phyloP scores from a whole-genome alignment of 2,888 invertebrate genomes.

The Anoncus sp. region DNA sequence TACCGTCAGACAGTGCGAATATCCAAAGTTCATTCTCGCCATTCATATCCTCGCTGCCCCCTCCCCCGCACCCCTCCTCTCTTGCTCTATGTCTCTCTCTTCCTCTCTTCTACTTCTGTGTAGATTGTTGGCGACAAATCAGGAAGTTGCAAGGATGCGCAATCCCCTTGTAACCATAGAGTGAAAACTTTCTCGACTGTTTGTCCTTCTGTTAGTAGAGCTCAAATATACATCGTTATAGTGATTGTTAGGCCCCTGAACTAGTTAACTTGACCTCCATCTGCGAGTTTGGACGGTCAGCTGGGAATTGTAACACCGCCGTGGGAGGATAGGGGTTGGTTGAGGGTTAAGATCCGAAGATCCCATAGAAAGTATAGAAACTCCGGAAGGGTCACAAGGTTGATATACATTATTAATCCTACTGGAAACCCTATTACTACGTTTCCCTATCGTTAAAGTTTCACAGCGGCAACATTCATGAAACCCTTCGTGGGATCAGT shows the following conservation, averaged over 20 bases:
- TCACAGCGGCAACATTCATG: slow-evolving; percentile 9
- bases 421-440: slow-evolving; percentile 17
- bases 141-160: slow-evolving; percentile 35
- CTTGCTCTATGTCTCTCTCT: slow-evolving; percentile 35
- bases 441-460: slow-evolving; percentile 22
- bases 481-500: slow-evolving; percentile 38
- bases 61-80: too few relatives aligned
- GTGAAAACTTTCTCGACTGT: slow-evolving; percentile 50
- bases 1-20: slow-evolving; percentile 46
- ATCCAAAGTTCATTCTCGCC: slow-evolving; percentile 53
- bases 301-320: slow-evolving; percentile 47
- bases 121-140: slow-evolving; percentile 59
- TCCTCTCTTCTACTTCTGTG: slow-evolving; percentile 28
- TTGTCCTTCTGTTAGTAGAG: slow-evolving; percentile 37
- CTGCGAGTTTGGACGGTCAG: slow-evolving; percentile 33
- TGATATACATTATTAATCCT: slow-evolving; percentile 45
- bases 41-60: too few relatives aligned
- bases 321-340: too few relatives aligned
- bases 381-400: slow-evolving; percentile 10
- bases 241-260: slow-evolving; percentile 35
- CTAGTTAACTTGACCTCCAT: slow-evolving; percentile 55
- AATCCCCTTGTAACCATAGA: slow-evolving; percentile 11
- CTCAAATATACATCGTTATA: slow-evolving; percentile 18
- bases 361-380: slow-evolving; percentile 3
- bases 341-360: slow-evolving; percentile 22